A percentile compares a stretch with the other conserved stretches of the same genome.
These are phyloP conservation scores for Lasioglossum pauxillum DNA, from an alignment of 2,888 invertebrate genomes.

Conservation along the genomic window DNA sequence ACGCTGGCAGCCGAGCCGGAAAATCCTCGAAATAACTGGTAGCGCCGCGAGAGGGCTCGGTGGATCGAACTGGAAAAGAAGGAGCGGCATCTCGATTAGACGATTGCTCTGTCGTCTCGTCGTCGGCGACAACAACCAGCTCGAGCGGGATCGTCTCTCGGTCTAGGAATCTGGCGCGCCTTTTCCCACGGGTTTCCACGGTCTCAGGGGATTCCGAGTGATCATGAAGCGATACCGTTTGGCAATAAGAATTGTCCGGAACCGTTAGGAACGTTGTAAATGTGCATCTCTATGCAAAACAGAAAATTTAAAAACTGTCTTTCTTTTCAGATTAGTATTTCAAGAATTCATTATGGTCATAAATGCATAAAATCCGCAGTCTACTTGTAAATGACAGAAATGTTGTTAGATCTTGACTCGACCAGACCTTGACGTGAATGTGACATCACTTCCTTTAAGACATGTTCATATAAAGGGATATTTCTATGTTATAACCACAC, in stretches of 20 bases:
- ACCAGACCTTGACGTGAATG: too few species aligned
- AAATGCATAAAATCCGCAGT: too few species aligned
- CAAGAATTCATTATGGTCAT: too few species aligned
- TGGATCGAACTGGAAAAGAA: conserved; percentile 45
- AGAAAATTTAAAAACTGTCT: too few species aligned
- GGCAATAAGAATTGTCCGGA: background rate
- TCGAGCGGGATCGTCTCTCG: background rate
- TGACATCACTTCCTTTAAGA: too few species aligned
- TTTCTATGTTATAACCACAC: too few species aligned
- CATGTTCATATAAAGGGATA: too few species aligned
- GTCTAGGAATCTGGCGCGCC: background rate
- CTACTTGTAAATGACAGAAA: too few species aligned
- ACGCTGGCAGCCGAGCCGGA: conserved; percentile 51
- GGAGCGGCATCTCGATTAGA: conserved; percentile 55
- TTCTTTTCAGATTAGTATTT: too few species aligned
- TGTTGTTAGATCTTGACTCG: too few species aligned
- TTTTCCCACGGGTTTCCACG: conserved; percentile 29
- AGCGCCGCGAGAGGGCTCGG: conserved; percentile 30
- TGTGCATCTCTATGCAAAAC: too few species aligned
- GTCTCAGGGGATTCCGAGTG: background rate
- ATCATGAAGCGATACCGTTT: background rate
- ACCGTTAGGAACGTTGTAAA: too few species aligned
- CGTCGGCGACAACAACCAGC: conserved; percentile 41
- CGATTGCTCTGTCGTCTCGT: conserved; percentile 53
- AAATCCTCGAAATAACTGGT: conserved; percentile 63